These are phyloP conservation scores for Zeuzera pyrina DNA, from an alignment of 2,888 invertebrate genomes.

Conservation along the genomic window DNA sequence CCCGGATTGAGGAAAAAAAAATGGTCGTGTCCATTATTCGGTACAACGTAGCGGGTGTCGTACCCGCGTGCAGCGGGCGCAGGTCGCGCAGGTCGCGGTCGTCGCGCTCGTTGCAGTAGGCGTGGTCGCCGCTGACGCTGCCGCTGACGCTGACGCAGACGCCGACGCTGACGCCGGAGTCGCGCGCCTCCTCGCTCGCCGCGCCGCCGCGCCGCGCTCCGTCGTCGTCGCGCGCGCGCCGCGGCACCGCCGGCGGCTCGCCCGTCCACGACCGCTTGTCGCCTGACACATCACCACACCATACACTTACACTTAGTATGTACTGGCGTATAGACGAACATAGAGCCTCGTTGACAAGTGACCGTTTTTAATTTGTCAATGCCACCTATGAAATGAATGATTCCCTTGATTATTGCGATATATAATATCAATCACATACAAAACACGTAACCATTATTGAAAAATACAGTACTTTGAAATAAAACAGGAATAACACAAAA, in stretches of 20 bases:
- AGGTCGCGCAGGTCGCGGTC: constrained; percentile 33
- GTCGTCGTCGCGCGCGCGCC: constrained; percentile 43
- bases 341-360: no score
- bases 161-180: constrained; percentile 57
- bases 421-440: no score
- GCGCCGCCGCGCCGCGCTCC: constrained; percentile 47
- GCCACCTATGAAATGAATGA: no score
- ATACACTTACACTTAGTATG: not conserved
- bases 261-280: constrained; percentile 43
- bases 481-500: no score
- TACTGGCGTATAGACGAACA: no score
- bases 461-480: no score
- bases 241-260: constrained; percentile 50
- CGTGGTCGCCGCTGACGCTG: constrained; percentile 54
- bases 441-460: no score
- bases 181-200: constrained; percentile 55
- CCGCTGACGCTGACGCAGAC: constrained; percentile 55
- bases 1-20: no score
- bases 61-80: not conserved
- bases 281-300: constrained; percentile 21
- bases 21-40: no score
- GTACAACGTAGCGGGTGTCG: no score
- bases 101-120: constrained; percentile 44
- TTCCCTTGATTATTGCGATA: no score
- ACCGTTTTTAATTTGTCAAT: no score